phyloP scores from a whole-genome alignment of 1,140 invertebrate genomes.

The Tyrophagus putrescentiae region DNA sequence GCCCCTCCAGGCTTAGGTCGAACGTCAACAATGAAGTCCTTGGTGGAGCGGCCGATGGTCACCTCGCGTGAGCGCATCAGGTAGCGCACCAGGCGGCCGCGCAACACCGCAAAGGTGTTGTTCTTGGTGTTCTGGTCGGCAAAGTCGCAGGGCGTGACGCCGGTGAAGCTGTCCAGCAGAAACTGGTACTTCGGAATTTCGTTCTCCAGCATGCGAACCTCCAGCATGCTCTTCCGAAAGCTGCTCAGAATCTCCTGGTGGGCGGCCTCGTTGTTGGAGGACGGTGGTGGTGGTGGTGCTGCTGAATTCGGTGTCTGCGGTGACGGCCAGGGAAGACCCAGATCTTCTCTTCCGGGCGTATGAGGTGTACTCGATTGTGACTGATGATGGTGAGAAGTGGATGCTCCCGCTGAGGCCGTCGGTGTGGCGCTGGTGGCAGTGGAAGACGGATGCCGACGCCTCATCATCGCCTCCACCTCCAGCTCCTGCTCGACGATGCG shows the following conservation, averaged over 20 bases:
- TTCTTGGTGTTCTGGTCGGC: no score
- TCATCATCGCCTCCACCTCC: neutral
- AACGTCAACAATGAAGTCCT: constrained; percentile 79
- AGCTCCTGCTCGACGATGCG: constrained; percentile 47
- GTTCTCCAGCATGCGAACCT: constrained; percentile 74
- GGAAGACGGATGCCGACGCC: no score
- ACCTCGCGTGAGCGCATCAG: constrained; percentile 92
- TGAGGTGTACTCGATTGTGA: no score
- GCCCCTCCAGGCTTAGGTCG: constrained; percentile 81
- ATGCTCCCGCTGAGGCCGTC: neutral
- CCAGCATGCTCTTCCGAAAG: constrained; percentile 51
- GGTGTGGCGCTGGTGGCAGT: neutral
- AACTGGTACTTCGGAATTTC: constrained; percentile 80
- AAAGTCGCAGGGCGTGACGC: constrained; percentile 34
- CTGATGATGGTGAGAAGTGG: no score
- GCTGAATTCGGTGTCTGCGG: constrained; percentile 16
- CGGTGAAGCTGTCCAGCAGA: constrained; percentile 74
- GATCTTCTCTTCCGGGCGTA: no score
- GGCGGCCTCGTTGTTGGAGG: constrained; percentile 1
- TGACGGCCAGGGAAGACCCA: no score
- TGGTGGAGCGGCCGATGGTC: constrained; percentile 72
- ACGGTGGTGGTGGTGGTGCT: no score
- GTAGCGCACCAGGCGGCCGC: constrained; percentile 74
- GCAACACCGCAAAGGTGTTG: constrained; percentile 79
- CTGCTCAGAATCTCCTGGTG: constrained; percentile 32